A percentile compares a stretch with the other conserved stretches of the same genome.
Conservation (phyloP, 2,888 invertebrate species). For the Tanypteryx hageni region DNA sequence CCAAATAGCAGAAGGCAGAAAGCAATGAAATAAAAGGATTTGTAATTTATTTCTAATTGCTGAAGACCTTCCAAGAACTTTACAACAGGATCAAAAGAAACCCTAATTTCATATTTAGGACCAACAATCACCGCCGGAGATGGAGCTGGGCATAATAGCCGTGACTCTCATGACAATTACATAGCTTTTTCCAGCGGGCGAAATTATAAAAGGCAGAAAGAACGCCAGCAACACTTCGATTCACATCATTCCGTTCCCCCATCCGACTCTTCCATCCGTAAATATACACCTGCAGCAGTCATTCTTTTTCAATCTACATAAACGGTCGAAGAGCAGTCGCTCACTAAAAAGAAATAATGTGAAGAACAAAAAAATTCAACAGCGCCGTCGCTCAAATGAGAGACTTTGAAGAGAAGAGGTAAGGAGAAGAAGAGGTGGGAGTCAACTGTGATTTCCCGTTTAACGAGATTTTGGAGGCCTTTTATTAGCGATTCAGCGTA, state of each 20-base stretch:
- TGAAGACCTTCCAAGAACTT: constrained; percentile 49
- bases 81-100: constrained; percentile 47
- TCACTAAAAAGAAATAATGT: background rate
- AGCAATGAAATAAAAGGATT: constrained; percentile 55
- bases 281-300: constrained; percentile 51
- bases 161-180: constrained; percentile 53
- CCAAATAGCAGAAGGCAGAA: constrained; percentile 46
- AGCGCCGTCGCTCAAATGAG: constrained; percentile 6
- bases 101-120: constrained; percentile 62
- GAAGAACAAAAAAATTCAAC: too few relatives aligned
- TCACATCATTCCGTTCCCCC: constrained; percentile 40
- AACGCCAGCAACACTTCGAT: constrained; percentile 50
- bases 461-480: constrained; percentile 40
- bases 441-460: constrained; percentile 35
- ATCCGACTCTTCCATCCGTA: constrained; percentile 56
- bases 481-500: constrained; percentile 35
- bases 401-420: background rate
- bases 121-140: constrained; percentile 60
- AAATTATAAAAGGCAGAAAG: constrained; percentile 54
- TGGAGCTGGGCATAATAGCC: constrained; percentile 39
- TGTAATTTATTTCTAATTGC: constrained; percentile 63
- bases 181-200: constrained; percentile 39
- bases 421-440: constrained; percentile 3
- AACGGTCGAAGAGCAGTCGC: constrained; percentile 52
- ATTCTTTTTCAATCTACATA: constrained; percentile 58